These are phyloP conservation scores for Melanogrammus aeglefinus DNA, from an alignment of 2,797 vertebrate genomes.

Conservation along the genomic window DNA sequence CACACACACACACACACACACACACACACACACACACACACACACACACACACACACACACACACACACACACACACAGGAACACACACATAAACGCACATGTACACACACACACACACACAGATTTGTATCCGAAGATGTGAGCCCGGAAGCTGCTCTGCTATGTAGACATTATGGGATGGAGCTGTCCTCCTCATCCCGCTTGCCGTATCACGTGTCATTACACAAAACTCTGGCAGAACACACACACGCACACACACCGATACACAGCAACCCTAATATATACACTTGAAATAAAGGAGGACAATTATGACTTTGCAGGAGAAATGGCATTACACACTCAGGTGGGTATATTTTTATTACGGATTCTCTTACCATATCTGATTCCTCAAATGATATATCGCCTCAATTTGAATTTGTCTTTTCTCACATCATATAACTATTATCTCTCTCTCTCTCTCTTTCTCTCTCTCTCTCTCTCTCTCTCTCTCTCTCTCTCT, in stretches of 20 bases:
- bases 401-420: not conserved
- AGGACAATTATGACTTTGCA: too few relatives aligned
- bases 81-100: not conserved
- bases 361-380: not conserved
- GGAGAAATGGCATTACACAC: too few relatives aligned
- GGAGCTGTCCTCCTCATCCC: slow-evolving; percentile 26
- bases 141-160: too few relatives aligned
- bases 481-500: not conserved
- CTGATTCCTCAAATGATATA: not conserved
- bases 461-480: not conserved
- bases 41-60: not conserved
- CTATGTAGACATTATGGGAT: slow-evolving; percentile 47
- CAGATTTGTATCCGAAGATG: slow-evolving; percentile 24
- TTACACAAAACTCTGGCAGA: slow-evolving; percentile 7
- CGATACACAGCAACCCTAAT: too few relatives aligned
- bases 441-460: not conserved
- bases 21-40: too few relatives aligned
- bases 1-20: too few relatives aligned
- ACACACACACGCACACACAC: too few relatives aligned
- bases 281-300: not conserved
- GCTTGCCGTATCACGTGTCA: slow-evolving; percentile 14
- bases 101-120: not conserved
- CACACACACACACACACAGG: slow-evolving; percentile 1
- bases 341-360: not conserved
- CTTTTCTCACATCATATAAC: not conserved